Percentiles rank a stretch among this genome's conserved stretches.
These are phyloP conservation scores for Nephila pilipes DNA, from an alignment of 1,140 invertebrate genomes.

Conservation along the genomic window DNA sequence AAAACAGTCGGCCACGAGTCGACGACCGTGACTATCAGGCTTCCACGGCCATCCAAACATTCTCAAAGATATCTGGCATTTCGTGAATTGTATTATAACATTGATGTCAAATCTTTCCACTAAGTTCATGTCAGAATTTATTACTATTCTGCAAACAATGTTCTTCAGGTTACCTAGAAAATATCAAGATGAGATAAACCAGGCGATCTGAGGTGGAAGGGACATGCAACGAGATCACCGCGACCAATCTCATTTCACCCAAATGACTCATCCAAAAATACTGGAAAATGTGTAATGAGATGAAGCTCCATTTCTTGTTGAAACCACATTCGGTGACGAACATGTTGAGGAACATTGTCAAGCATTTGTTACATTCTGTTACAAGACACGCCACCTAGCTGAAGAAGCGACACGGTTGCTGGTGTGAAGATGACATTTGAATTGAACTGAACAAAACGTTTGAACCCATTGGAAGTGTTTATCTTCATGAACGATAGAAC, in stretches of 20 bases:
- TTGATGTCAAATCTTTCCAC: too few species aligned
- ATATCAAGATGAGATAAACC: not conserved
- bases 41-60: too few species aligned
- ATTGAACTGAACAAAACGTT: too few species aligned
- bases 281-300: too few species aligned
- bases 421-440: too few species aligned
- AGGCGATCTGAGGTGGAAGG: not conserved
- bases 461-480: too few species aligned
- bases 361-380: too few species aligned
- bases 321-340: not conserved
- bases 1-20: too few species aligned
- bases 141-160: not conserved
- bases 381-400: too few species aligned
- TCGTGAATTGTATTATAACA: not conserved
- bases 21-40: too few species aligned
- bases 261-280: not conserved
- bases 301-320: not conserved
- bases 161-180: not conserved
- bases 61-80: not conserved
- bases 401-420: too few species aligned
- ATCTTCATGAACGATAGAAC: too few species aligned
- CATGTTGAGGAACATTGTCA: not conserved
- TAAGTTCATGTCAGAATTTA: not conserved
- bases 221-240: not conserved
- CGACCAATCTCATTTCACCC: not conserved